Evolutionary conservation across 2,888 invertebrate genomes (phyloP), one percentile per base, ranked within the genome.

Genomic region (Amphiduros pacificus): DNA sequence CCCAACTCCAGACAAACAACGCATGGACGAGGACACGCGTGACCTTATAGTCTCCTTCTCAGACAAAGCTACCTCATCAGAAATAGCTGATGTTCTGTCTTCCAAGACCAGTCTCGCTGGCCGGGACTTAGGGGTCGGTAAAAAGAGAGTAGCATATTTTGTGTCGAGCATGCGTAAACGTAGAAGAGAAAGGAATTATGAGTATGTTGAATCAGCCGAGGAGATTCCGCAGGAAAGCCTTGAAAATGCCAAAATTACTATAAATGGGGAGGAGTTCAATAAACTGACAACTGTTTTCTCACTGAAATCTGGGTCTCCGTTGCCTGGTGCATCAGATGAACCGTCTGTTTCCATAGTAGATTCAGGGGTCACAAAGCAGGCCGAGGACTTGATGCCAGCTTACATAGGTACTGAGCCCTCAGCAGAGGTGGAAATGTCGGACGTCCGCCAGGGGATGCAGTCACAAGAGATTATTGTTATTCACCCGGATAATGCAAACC

Each of bases 11-110:
- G 60, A 57, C 14, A 62, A 63, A 1, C 68, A 71, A 44, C 67
- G 73, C 41, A 60, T 73, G n/a, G 67, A 71, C 36, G 72, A 74
- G 63, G 72, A 73, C 54, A 70, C 65, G 4, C 53, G 71, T 14
- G 75, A 76, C 60, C 41, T 71, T 20, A 74, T 75, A 50, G 57
- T 75, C 26, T 63, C 67, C 9, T 29, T 41, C 41, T 55, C 66
- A 4, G 67, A 62, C n/a, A 60, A 57, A n/a, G 64, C 58, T 4
- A 63, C 60, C n/a, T 51, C 69, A 26, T 52, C 67, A 17, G 61
- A 69, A 24, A 71, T 71, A 4, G 65, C 65, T 26, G 61, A 72
- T 11, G 49, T 67, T 17, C 55, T 72, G 4, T 54, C 60, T 5
- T 55, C 64, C 44, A 67, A 65, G 52, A 56, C 31, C 53, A 20